Conservation (phyloP, 2,797 vertebrate genomes). For the Halcyon badia region DNA sequence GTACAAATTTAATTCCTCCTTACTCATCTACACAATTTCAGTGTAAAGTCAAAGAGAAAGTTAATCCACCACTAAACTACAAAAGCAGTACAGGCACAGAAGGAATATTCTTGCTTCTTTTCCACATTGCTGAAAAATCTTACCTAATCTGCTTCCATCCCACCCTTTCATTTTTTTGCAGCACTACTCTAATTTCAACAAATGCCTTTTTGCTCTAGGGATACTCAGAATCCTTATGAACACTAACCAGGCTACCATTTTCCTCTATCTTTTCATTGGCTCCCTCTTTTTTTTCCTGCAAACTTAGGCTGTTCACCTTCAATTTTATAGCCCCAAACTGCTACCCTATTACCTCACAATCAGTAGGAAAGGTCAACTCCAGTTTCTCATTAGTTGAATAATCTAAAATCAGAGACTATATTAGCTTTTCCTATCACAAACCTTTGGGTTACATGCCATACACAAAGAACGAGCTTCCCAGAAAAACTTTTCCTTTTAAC, state of each 20-base stretch:
- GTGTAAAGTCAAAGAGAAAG: neutral
- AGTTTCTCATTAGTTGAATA: neutral
- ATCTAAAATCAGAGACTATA: neutral
- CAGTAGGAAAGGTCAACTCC: neutral
- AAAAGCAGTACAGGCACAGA: neutral
- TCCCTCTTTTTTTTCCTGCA: neutral
- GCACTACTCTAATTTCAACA: neutral
- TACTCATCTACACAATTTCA: neutral
- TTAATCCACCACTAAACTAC: neutral
- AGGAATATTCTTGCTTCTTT: neutral
- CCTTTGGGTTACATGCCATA: neutral
- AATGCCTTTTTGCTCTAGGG: neutral
- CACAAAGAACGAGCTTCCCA: neutral
- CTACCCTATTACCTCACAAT: neutral
- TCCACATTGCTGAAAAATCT: neutral
- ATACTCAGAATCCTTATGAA: neutral
- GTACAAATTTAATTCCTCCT: neutral
- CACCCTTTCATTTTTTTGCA: neutral
- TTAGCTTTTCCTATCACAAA: neutral
- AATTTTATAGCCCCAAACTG: neutral
- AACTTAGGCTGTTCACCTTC: neutral
- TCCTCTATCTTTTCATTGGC: neutral
- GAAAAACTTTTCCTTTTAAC: neutral
- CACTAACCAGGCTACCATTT: neutral
- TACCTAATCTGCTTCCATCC: neutral